Conservation (phyloP, 2,797 vertebrate genomes). For the Tamandua tetradactyla region DNA sequence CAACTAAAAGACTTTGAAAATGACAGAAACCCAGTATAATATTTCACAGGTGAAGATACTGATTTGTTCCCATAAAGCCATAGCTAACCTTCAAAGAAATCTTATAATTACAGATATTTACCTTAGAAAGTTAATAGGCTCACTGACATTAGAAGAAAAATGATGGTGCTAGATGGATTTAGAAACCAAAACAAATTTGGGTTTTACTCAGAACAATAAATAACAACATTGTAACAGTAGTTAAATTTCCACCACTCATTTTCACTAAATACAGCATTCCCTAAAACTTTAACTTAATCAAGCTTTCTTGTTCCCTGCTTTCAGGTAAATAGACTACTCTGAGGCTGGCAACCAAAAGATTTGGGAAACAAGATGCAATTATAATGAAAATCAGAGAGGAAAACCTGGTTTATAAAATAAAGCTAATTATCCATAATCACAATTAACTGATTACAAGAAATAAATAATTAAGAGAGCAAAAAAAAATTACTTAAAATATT, state of each 20-base stretch:
- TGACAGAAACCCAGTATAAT: not conserved
- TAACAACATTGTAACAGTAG: not conserved
- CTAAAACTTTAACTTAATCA: not conserved
- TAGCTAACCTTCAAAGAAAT: not conserved
- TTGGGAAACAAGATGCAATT: not conserved
- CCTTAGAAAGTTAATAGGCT: slow-evolving; percentile 20
- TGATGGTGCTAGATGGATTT: not conserved
- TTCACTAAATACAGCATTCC: not conserved
- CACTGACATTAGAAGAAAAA: not conserved
- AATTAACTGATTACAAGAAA: slow-evolving; percentile 44
- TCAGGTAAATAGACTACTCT: not conserved
- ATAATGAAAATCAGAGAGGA: slow-evolving; percentile 37
- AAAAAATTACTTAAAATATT: not conserved
- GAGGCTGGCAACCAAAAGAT: not conserved
- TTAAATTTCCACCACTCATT: not conserved
- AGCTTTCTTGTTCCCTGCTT: not conserved
- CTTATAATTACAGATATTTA: not conserved
- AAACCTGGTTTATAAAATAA: slow-evolving; percentile 23
- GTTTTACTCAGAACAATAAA: not conserved
- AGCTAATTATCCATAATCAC: not conserved
- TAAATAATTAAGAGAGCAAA: not conserved
- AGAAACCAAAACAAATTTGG: not conserved
- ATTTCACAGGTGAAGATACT: not conserved
- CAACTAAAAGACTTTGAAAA: not conserved
- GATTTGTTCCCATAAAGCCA: not conserved